phyloP scores from a whole-genome alignment of 2,888 invertebrate species.

The Allolobophora icterica region DNA sequence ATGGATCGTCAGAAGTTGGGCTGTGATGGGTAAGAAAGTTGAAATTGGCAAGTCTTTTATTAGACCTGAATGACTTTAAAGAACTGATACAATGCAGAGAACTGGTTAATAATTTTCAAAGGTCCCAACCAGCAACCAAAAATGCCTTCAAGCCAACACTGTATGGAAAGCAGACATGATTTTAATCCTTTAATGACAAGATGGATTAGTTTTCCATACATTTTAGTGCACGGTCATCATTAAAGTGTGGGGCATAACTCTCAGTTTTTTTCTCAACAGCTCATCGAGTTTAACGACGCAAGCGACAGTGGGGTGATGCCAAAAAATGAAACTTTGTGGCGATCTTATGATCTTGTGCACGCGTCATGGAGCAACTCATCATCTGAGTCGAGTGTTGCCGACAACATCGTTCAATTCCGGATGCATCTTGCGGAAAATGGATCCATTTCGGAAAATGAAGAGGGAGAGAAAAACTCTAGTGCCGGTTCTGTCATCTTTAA shows the following conservation, averaged over 20 bases:
- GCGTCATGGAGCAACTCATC: neutral
- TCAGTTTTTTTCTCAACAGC: neutral
- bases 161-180: neutral
- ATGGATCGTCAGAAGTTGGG: no score
- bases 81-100: no score
- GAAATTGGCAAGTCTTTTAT: no score
- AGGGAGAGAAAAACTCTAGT: neutral
- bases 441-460: neutral
- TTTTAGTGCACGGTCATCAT: no score
- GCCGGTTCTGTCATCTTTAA: neutral
- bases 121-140: no score
- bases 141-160: neutral
- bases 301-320: neutral
- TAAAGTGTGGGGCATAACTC: no score
- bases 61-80: no score
- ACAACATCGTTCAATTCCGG: neutral
- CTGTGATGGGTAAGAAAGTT: no score
- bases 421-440: neutral
- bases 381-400: neutral
- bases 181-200: no score
- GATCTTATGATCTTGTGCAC: neutral
- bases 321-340: neutral
- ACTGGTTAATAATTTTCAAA: no score
- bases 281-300: slow-evolving; percentile 7
- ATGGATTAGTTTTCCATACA: no score